These are phyloP conservation scores for Perdita meconis DNA, from an alignment of 2,888 invertebrate species.

Conservation along the genomic window DNA sequence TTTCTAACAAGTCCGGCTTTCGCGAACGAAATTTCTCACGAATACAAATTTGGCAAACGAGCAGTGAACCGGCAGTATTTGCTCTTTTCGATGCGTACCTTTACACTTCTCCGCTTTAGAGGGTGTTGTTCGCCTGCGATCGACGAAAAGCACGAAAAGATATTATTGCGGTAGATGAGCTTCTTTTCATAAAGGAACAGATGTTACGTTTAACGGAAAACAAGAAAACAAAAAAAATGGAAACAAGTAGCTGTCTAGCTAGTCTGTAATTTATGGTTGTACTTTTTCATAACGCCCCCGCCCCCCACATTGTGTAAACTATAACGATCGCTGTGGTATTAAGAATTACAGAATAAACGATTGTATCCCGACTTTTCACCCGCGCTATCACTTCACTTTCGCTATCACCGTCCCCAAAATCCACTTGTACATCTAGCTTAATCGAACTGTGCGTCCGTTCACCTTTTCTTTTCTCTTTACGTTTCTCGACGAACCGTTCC, in stretches of 20 bases:
- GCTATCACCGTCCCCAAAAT: slow-evolving; percentile 59
- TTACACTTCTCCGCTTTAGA: slow-evolving; percentile 34
- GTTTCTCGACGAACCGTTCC: slow-evolving; percentile 61
- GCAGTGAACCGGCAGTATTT: slow-evolving; percentile 29
- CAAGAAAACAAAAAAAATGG: slow-evolving; percentile 19
- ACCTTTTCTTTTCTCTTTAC: slow-evolving; percentile 28
- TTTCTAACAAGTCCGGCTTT: slow-evolving; percentile 50
- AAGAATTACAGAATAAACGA: slow-evolving; percentile 79
- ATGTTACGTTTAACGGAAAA: slow-evolving; percentile 68
- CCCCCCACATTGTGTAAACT: slow-evolving; percentile 75
- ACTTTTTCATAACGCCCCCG: slow-evolving; percentile 78
- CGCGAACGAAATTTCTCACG: slow-evolving; percentile 23
- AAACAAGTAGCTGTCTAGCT: slow-evolving; percentile 74
- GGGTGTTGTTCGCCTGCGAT: slow-evolving; percentile 32
- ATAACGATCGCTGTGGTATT: slow-evolving; percentile 80
- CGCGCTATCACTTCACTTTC: slow-evolving; percentile 64
- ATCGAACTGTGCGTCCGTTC: slow-evolving; percentile 60
- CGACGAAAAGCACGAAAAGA: slow-evolving; percentile 42
- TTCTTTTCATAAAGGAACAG: slow-evolving; percentile 55
- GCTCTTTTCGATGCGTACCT: slow-evolving; percentile 32
- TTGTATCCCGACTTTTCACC: slow-evolving; percentile 73
- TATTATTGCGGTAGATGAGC: slow-evolving; percentile 67
- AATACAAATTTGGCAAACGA: slow-evolving; percentile 20
- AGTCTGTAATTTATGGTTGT: slow-evolving; percentile 78
- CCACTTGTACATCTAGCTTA: slow-evolving; percentile 45